phyloP scores from a whole-genome alignment of 2,797 vertebrate species.

The Sebastes oblongus region DNA sequence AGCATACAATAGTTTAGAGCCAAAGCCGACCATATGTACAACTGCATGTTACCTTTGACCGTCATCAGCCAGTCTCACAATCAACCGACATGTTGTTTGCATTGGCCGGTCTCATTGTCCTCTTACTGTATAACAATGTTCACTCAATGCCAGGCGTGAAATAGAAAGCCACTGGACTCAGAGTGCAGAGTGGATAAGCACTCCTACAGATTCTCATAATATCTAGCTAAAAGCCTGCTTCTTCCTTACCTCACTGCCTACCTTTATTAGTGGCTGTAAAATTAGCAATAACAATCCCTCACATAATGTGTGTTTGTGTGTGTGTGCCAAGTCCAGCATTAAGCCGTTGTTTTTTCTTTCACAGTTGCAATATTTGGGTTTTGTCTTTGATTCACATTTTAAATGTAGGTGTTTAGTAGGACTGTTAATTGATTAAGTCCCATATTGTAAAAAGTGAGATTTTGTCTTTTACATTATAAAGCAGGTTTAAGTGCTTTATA shows the following conservation, averaged over 20 bases:
- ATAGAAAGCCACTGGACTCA: conserved; percentile 28
- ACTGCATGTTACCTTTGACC: conserved; percentile 7
- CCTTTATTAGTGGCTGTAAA: conserved; percentile 32
- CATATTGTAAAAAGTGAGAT: no score
- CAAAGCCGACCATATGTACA: neutral
- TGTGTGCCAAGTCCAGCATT: neutral
- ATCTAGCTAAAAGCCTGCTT: conserved; percentile 48
- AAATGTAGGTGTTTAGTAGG: neutral
- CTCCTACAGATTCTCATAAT: conserved; percentile 44
- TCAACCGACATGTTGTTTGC: conserved; percentile 1
- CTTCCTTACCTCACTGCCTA: conserved; percentile 20
- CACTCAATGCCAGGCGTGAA: conserved; percentile 15
- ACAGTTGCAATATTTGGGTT: neutral
- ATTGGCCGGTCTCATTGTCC: neutral
- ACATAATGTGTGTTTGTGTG: conserved; percentile 1
- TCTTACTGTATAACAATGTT: conserved; percentile 11
- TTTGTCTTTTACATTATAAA: no score
- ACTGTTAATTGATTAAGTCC: no score
- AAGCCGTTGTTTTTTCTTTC: neutral
- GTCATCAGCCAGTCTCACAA: conserved; percentile 1
- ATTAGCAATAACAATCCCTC: conserved; percentile 22
- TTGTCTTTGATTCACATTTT: neutral
- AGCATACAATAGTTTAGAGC: neutral
- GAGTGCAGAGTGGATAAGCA: conserved; percentile 30
- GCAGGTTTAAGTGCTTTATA: no score